Base-by-base conservation (phyloP, 2,113 vertebrate genomes). In the Spheniscus mendiculus region DNA sequence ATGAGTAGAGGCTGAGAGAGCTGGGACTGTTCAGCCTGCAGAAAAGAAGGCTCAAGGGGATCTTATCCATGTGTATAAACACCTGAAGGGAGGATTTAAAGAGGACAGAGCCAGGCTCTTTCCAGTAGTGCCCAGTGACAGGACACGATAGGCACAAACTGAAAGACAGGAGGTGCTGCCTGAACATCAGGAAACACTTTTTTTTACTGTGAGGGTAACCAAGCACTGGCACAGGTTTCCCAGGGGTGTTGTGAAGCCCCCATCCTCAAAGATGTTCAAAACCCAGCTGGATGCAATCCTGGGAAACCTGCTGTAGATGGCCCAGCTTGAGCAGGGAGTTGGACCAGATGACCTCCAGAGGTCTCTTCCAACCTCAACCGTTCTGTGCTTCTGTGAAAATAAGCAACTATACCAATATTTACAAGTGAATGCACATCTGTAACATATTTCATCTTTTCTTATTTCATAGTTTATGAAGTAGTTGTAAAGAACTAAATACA, bases 71-170 rank as follows among this genome's bases (percentile, higher is more conserved):
- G 5, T 59, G 16, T 26, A 71, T 40, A 56, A 83, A 72, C 15
- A 58, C 11, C 29, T 65, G 23, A 67, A 81, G 17, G 20, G 3
- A 87, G 19, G 5, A 11, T 30, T 52, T 38, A n/a, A 44, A 72
- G 15, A 38, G 22, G 21, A 29, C 0, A 0, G 25, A 74, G 25
- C 6, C 44, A 59, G 23, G 20, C 4, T 50, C 9, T n/a, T 38
- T 53, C 30, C 49, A 47, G 4, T 67, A 25, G 23, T 80, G 29
- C 23, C 23, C 67, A 40, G 23, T 59, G 34, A 40, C 27, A 52
- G 12, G 22, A 38, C 50, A 11, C 5, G 12, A 72, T 25, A 34
- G 2, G 19, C 70, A 83, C 34, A 90, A 38, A 38, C 22, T 25
- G 34, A 34, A 67, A 56, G 30, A 50, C 17, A 38, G 32, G 25